phyloP scores from a whole-genome alignment of 2,113 vertebrate genomes.

The Thermophis baileyi region DNA sequence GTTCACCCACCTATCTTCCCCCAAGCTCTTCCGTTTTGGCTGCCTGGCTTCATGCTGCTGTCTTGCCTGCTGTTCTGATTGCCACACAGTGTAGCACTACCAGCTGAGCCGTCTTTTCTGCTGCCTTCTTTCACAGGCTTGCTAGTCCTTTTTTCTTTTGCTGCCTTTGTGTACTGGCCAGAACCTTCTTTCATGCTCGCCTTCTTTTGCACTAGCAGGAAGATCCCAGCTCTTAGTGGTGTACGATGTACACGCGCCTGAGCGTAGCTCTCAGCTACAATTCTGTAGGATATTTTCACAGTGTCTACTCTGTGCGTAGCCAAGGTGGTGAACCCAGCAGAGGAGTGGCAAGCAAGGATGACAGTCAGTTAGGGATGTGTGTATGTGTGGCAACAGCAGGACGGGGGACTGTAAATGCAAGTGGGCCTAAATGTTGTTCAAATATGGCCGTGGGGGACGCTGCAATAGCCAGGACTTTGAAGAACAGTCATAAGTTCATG shows the following conservation, averaged over 20 bases:
- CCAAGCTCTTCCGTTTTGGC: neutral
- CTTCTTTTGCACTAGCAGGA: neutral
- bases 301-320: neutral
- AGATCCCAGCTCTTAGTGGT: neutral
- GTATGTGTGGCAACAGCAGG: neutral
- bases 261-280: neutral
- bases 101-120: too few species aligned
- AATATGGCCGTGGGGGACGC: neutral
- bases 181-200: neutral
- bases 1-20: neutral
- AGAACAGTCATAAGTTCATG: neutral
- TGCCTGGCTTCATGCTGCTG: neutral
- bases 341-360: neutral
- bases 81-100: neutral
- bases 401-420: neutral
- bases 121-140: neutral
- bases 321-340: neutral
- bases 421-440: neutral
- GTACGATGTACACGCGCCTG: neutral
- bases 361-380: neutral
- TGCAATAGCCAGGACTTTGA: neutral
- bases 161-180: neutral
- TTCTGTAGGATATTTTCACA: neutral
- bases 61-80: neutral
- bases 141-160: neutral